Evolutionary conservation across 2,888 invertebrate genomes (phyloP).

Genomic region (Actias luna): DNA sequence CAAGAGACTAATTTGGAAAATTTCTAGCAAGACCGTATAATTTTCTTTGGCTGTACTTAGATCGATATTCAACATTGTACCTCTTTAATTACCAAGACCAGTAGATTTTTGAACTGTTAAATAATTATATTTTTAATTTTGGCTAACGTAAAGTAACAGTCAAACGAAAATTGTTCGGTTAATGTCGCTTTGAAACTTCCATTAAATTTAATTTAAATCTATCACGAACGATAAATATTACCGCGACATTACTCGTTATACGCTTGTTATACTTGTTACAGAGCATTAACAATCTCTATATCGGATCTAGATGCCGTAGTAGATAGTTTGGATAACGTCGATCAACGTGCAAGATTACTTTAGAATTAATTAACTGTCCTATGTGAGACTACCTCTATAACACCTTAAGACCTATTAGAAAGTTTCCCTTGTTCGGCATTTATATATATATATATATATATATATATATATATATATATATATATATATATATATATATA

Average conservation of each 20-base stretch:
- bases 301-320: conserved; percentile 54
- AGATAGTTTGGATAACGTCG: conserved; percentile 64
- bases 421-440: conserved; percentile 36
- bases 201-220: conserved; percentile 27
- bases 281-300: conserved; percentile 59
- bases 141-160: neutral
- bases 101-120: neutral
- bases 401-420: conserved; percentile 53
- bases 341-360: conserved; percentile 60
- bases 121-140: neutral
- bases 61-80: neutral
- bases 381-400: conserved; percentile 48
- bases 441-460: conserved; percentile 13
- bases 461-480: conserved; percentile 12
- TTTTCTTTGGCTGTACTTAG: neutral
- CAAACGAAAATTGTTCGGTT: conserved; percentile 9
- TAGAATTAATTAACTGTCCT: conserved; percentile 62
- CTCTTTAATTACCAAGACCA: neutral
- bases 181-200: conserved; percentile 11
- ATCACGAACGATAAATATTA: conserved; percentile 39
- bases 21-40: neutral
- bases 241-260: conserved; percentile 42
- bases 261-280: conserved; percentile 55
- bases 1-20: neutral
- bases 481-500: conserved; percentile 3